Evolutionary conservation across 2,113 vertebrate genomes (phyloP).

Genomic region (Sapayoa aenigma): DNA sequence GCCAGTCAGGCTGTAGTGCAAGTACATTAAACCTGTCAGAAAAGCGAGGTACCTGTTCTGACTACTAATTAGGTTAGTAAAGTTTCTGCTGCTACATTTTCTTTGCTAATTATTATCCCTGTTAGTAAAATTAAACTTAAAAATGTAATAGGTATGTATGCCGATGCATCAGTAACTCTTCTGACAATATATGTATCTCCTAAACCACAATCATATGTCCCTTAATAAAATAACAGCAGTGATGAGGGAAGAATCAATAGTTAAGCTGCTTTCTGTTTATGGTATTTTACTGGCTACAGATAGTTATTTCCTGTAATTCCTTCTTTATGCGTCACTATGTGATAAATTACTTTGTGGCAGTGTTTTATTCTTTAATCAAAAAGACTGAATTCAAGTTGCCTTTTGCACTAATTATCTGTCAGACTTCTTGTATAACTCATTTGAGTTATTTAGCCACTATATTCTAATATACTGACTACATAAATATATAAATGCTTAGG

Average conservation of each 20-base stretch:
- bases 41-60: neutral
- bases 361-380: neutral
- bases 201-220: neutral
- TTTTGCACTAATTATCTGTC: neutral
- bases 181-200: neutral
- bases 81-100: neutral
- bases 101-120: neutral
- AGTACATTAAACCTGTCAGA: neutral
- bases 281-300: neutral
- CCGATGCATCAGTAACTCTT: neutral
- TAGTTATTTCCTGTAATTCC: conserved; percentile 1
- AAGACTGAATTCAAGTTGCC: neutral
- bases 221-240: neutral
- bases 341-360: neutral
- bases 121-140: neutral
- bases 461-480: neutral
- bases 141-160: neutral
- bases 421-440: neutral
- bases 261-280: neutral
- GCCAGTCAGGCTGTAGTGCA: neutral
- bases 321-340: neutral
- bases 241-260: neutral
- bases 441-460: neutral
- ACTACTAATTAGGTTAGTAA: neutral
- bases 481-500: neutral